Conservation (phyloP, 2,797 vertebrate species). For the Heteromormyrus szaboi region DNA sequence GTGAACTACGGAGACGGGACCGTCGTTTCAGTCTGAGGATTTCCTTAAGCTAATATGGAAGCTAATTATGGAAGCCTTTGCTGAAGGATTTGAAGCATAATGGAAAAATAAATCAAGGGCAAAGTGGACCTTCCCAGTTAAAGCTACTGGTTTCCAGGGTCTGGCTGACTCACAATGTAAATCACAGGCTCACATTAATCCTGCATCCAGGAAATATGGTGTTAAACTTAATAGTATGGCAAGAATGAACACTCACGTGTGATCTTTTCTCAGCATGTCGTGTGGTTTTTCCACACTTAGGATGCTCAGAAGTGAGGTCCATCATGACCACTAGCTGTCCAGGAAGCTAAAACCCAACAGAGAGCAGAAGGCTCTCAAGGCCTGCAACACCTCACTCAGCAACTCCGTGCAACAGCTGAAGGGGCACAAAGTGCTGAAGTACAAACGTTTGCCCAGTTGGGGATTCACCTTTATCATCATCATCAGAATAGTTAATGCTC, state of each 20-base stretch:
- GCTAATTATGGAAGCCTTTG: constrained; percentile 7
- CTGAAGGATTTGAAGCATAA: neutral
- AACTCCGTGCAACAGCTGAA: neutral
- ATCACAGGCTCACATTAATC: neutral
- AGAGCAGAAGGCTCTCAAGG: neutral
- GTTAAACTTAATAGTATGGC: neutral
- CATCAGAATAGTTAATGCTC: neutral
- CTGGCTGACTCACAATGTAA: neutral
- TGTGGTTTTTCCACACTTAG: neutral
- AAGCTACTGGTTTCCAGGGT: neutral
- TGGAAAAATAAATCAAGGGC: neutral
- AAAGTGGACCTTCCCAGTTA: neutral
- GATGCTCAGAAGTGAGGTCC: neutral
- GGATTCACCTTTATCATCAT: neutral
- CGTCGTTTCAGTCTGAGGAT: neutral
- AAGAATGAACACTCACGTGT: neutral
- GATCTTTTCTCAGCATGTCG: neutral
- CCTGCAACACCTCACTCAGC: neutral
- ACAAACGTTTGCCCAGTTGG: neutral
- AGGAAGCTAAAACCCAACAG: neutral
- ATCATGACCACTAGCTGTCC: neutral
- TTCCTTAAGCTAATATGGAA: constrained; percentile 5
- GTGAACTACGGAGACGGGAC: neutral
- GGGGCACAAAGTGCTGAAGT: neutral
- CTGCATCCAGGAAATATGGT: neutral